Evolutionary conservation across 2,797 vertebrate genomes (phyloP).

Genomic region (Discoglossus pictus): DNA sequence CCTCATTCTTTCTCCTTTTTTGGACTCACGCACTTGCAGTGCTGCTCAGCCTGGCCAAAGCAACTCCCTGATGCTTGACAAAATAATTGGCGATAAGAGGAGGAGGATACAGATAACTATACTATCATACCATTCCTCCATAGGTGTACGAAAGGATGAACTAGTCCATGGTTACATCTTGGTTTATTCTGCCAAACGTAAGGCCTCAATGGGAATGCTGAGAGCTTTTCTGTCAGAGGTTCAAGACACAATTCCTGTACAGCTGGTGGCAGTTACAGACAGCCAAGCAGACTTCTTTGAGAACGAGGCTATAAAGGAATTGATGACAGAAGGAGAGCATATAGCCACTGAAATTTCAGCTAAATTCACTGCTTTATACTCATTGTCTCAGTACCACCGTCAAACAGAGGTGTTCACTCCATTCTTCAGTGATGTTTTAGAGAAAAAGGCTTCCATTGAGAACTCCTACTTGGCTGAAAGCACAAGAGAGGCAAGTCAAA

Average conservation of each 20-base stretch:
- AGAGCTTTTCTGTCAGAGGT: slow-evolving; percentile 95
- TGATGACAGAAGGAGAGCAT: slow-evolving; percentile 98
- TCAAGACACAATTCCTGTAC: slow-evolving; percentile 96
- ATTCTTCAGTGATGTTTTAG: slow-evolving; percentile 95
- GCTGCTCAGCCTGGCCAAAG: slow-evolving; percentile 93
- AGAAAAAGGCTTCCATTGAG: slow-evolving; percentile 94
- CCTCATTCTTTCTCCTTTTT: slow-evolving; percentile 96
- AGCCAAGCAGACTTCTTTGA: slow-evolving; percentile 98
- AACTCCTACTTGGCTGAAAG: slow-evolving; percentile 91
- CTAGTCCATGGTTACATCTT: slow-evolving; percentile 97
- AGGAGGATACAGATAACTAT: slow-evolving; percentile 94
- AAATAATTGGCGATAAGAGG: slow-evolving; percentile 94
- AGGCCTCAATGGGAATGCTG: slow-evolving; percentile 98
- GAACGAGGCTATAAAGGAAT: slow-evolving; percentile 95
- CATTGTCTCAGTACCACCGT: slow-evolving; percentile 94
- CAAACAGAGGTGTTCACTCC: slow-evolving; percentile 96
- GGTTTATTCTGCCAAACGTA: slow-evolving; percentile 95
- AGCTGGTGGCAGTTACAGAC: slow-evolving; percentile 96
- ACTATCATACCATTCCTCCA: slow-evolving; percentile 95
- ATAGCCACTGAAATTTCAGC: slow-evolving; percentile 97
- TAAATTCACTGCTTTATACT: slow-evolving; percentile 97
- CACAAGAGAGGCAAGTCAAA: slow-evolving; percentile 81
- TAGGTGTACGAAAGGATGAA: slow-evolving; percentile 95
- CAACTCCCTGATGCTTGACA: slow-evolving; percentile 94
- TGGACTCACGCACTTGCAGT: slow-evolving; percentile 95